Conservation (phyloP, 2,888 invertebrate species). For the Ischnus inquisitorius region DNA sequence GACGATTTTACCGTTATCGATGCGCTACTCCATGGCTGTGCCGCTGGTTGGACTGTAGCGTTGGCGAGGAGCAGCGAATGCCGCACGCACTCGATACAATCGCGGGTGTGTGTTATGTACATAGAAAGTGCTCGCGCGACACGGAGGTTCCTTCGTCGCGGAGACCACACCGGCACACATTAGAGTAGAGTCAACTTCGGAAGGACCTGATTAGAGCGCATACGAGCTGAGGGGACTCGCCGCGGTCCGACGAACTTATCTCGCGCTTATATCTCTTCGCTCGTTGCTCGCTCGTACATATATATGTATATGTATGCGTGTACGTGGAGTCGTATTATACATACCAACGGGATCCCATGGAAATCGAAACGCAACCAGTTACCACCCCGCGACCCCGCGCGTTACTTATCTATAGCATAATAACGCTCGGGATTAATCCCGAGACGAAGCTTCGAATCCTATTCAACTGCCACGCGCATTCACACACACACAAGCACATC, state of each 20-base stretch:
- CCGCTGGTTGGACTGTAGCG: neutral
- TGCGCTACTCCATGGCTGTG: conserved; percentile 10
- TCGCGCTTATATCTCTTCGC: conserved; percentile 54
- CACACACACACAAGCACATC: conserved; percentile 13
- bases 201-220: conserved; percentile 57
- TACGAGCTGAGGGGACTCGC: conserved; percentile 5
- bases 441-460: conserved; percentile 34
- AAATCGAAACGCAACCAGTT: conserved; percentile 73
- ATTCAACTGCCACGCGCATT: conserved; percentile 56
- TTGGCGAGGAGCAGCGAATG: neutral
- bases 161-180: conserved; percentile 33
- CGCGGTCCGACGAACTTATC: conserved; percentile 52
- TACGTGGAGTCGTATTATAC: neutral
- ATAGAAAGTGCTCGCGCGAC: conserved; percentile 52
- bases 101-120: conserved; percentile 27
- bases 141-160: neutral
- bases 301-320: conserved; percentile 3
- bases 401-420: conserved; percentile 49
- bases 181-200: conserved; percentile 43
- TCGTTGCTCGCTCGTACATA: conserved; percentile 30
- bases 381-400: conserved; percentile 2
- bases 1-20: conserved; percentile 32
- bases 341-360: conserved; percentile 69
- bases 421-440: conserved; percentile 51
- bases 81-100: conserved; percentile 33